A percentile compares a stretch with the other conserved stretches of the same genome.
phyloP scores from a whole-genome alignment of 2,888 invertebrate genomes.

The Heliothis peltigera region DNA sequence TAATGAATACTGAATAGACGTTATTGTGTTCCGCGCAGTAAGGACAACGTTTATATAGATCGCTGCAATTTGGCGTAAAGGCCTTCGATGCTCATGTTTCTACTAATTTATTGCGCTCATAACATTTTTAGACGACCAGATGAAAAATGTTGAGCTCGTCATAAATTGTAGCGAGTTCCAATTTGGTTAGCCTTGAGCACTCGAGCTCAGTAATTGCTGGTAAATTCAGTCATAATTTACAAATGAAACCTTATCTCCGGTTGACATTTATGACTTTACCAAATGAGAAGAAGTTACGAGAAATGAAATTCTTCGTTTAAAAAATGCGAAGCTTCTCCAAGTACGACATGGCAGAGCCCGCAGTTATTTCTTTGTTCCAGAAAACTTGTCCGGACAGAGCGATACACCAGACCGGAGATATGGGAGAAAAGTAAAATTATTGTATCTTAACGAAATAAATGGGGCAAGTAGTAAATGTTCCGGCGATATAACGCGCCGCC shows the following conservation, averaged over 20 bases:
- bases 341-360: conserved; percentile 7
- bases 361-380: conserved; percentile 45
- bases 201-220: conserved; percentile 1
- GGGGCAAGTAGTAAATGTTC: conserved; percentile 70
- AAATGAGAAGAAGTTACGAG: conserved; percentile 18
- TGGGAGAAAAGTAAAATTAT: conserved; percentile 69
- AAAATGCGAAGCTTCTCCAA: conserved; percentile 9
- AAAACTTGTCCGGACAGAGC: conserved; percentile 54
- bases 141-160: conserved; percentile 48
- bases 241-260: conserved; percentile 35
- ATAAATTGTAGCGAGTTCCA: conserved; percentile 51
- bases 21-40: conserved; percentile 13
- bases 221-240: conserved; percentile 30
- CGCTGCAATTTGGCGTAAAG: conserved; percentile 27
- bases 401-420: conserved; percentile 62
- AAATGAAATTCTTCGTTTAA: conserved; percentile 18
- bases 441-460: conserved; percentile 80
- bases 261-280: conserved; percentile 32
- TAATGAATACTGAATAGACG: conserved; percentile 18
- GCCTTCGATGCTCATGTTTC: conserved; percentile 46
- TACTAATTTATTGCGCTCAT: conserved; percentile 51
- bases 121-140: conserved; percentile 56
- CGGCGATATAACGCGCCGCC: conserved; percentile 65
- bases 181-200: conserved; percentile 46
- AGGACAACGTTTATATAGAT: conserved; percentile 30